Percentiles rank a stretch among this genome's conserved stretches.
Evolutionary conservation across 1,140 invertebrate species (phyloP).

Genomic region (Reticulitermes speratus): DNA sequence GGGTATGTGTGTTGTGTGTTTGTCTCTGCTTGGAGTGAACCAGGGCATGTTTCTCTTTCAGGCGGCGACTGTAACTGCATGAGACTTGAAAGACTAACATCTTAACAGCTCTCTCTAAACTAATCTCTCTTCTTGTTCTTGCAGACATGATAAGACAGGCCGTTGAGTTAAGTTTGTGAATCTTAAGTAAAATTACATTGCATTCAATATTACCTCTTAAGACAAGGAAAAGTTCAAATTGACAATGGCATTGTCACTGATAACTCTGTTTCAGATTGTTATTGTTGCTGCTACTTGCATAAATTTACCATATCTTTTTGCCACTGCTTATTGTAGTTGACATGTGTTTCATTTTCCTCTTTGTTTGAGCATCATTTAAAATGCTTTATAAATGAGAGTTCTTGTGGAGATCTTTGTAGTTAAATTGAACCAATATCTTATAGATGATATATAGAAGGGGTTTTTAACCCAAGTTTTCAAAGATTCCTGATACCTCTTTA

Average conservation of each 20-base stretch:
- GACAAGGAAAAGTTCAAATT: not conserved
- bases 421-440: too few species aligned
- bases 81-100: conserved; percentile 25
- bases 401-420: too few species aligned
- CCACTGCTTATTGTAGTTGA: too few species aligned
- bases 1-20: not conserved
- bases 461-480: too few species aligned
- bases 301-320: not conserved
- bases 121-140: conserved; percentile 5
- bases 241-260: not conserved
- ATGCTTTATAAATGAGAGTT: too few species aligned
- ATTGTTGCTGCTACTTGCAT: not conserved
- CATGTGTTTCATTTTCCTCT: too few species aligned
- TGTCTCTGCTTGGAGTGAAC: conserved; percentile 23
- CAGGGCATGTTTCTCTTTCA: conserved; percentile 48
- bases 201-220: not conserved
- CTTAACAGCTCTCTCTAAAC: not conserved
- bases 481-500: not conserved
- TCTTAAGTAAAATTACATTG: not conserved
- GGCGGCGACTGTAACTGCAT: conserved; percentile 47
- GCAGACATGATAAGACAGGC: not conserved
- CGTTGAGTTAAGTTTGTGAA: not conserved
- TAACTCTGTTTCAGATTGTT: not conserved
- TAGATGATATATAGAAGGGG: too few species aligned
- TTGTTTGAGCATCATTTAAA: too few species aligned